These are phyloP conservation scores for Sinocyclocheilus grahami DNA, from an alignment of 2,113 vertebrate genomes.

Conservation along the genomic window DNA sequence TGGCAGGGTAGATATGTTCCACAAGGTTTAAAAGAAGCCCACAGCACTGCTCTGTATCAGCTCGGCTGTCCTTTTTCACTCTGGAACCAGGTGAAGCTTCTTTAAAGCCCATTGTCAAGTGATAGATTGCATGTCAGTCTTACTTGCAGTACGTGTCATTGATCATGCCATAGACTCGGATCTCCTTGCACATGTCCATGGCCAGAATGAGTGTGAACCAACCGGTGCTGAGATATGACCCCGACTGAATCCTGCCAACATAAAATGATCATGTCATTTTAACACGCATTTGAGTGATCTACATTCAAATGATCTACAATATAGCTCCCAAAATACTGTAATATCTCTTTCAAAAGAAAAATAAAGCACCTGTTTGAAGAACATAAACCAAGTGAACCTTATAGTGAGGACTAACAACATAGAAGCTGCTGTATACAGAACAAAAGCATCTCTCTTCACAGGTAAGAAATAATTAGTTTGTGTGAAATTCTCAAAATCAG, in stretches of 20 bases:
- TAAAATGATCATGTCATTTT: conserved; percentile 35
- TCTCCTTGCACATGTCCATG: conserved; percentile 97
- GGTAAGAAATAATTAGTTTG: background rate
- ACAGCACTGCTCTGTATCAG: background rate
- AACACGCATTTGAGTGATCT: background rate
- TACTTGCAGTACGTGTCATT: conserved; percentile 99
- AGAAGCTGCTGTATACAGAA: background rate
- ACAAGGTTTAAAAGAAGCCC: background rate
- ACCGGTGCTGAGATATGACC: conserved; percentile 97
- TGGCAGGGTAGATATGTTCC: background rate
- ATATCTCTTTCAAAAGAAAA: background rate
- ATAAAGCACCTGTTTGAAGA: background rate
- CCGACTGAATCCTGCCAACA: conserved; percentile 91
- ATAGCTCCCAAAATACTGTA: background rate
- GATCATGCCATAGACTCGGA: conserved; percentile 98
- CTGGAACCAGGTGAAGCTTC: background rate
- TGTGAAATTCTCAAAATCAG: background rate
- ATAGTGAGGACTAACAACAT: background rate
- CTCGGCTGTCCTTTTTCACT: background rate
- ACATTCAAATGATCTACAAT: background rate
- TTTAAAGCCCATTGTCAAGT: conserved; percentile 16
- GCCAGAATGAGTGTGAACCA: conserved; percentile 99
- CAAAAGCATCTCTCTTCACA: background rate
- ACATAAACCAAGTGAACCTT: background rate
- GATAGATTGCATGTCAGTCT: conserved; percentile 57